Base-by-base conservation (phyloP, 2,797 vertebrate species). In the Protosalanx chinensis region DNA sequence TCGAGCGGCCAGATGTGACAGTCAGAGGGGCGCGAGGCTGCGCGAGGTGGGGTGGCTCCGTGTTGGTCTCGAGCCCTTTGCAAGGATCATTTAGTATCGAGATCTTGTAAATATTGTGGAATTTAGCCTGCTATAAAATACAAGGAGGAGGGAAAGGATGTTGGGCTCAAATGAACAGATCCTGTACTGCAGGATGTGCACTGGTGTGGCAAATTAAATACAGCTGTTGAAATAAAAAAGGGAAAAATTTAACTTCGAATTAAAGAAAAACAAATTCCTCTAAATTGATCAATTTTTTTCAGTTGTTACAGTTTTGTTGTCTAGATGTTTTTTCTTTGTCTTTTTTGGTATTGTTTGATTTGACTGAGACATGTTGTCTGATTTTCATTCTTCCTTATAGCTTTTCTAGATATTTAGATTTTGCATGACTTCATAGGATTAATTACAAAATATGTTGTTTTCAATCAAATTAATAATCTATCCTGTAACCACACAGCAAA, bases 121-220 rank as follows among this genome's bases (percentile, higher is more conserved):
- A 87, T 89, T 89, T 80, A 86, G 79, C 75, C 87, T 78, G 84
- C 83, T 85, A 84, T 86, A 87, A 88, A 87, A 84, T 66, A 75
- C 71, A 75, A 61, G 79, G 82, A 77, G 82, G 83, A 78, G 79
- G 71, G 72, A 30, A 68, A 64, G 71, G 84, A 90, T 83, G 88
- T 85, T 63, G 85, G 73, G 76, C 83, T 89, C 75, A 90, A 93
- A 92, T 86, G 51, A 93, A 90, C 93, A 90, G 89, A 92, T 92
- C 89, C 87, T 91, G 89, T 80, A 81, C 84, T 91, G 86, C 92
- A 93, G 93, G 92, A 94, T 93, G 93, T 93, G 92, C 93, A 93
- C 85, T 88, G 91, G 90, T 90, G 92, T 93, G 91, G 93, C 93
- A 93, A 93, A 94, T 94, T 88, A 92, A 93, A 93, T 87, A 88